Evolutionary conservation across 2,113 vertebrate genomes (phyloP).

Genomic region (Semicossyphus pulcher): DNA sequence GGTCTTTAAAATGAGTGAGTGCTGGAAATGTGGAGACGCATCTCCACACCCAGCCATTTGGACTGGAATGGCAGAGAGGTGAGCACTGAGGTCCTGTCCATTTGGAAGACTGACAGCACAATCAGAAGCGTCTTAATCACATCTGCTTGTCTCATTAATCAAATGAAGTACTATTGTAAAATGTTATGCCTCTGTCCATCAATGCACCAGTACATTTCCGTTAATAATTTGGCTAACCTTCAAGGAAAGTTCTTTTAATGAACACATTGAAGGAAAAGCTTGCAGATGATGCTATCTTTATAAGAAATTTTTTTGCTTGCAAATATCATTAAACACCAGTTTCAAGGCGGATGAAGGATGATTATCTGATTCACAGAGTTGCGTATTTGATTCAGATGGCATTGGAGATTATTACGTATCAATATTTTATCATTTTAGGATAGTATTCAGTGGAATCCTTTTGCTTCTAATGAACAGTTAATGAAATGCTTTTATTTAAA

Average conservation of each 20-base stretch:
- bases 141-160: conserved; percentile 78
- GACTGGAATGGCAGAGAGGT: conserved; percentile 68
- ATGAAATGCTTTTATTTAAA: no score
- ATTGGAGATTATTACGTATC: conserved; percentile 29
- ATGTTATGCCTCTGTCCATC: conserved; percentile 71
- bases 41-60: conserved; percentile 75
- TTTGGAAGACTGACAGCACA: conserved; percentile 84
- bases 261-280: conserved; percentile 17
- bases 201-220: conserved; percentile 62
- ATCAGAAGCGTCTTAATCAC: conserved; percentile 82
- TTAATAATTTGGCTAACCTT: conserved; percentile 83
- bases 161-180: conserved; percentile 76
- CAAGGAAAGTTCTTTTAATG: conserved; percentile 69
- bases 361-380: conserved; percentile 6
- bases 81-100: conserved; percentile 72
- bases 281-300: background rate
- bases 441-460: background rate
- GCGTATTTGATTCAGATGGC: conserved; percentile 33
- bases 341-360: background rate
- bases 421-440: background rate
- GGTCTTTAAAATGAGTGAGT: conserved; percentile 81
- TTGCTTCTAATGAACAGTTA: no score
- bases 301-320: conserved; percentile 1
- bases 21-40: conserved; percentile 68
- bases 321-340: background rate